These are phyloP conservation scores for Microplitis mediator DNA, from an alignment of 1,140 invertebrate species.

Conservation along the genomic window DNA sequence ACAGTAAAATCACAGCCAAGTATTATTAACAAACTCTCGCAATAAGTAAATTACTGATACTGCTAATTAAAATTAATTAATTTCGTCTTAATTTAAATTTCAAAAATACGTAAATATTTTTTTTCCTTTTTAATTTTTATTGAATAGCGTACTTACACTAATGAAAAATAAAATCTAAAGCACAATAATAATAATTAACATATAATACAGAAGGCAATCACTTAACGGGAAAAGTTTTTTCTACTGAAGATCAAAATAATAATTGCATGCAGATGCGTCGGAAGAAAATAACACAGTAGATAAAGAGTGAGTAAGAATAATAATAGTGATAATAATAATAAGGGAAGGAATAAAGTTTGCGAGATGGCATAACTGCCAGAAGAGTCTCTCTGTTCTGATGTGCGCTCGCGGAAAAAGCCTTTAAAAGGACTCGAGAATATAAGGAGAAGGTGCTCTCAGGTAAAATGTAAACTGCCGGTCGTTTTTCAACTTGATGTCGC, in stretches of 20 bases:
- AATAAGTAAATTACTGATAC: too few species aligned
- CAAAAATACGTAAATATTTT: too few species aligned
- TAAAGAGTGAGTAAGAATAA: too few species aligned
- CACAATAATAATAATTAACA: not conserved
- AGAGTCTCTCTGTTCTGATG: not conserved
- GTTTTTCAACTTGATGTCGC: constrained; percentile 19
- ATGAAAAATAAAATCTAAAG: not conserved
- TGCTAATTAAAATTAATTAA: too few species aligned
- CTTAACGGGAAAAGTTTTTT: not conserved
- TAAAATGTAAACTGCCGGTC: constrained; percentile 16
- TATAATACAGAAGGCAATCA: not conserved
- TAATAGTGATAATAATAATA: not conserved
- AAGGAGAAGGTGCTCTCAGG: constrained; percentile 1
- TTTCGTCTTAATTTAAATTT: too few species aligned
- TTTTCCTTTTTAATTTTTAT: too few species aligned
- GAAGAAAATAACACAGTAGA: not conserved
- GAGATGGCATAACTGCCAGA: not conserved
- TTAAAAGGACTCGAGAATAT: constrained; percentile 5
- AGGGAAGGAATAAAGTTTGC: not conserved
- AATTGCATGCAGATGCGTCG: constrained; percentile 1
- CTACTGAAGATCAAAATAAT: not conserved
- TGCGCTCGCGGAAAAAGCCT: not conserved
- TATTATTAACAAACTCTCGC: too few species aligned
- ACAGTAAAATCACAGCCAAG: too few species aligned
- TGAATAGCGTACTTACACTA: not conserved